phyloP scores from a whole-genome alignment of 2,113 vertebrate genomes.

The Telmatochromis bifrenatus region DNA sequence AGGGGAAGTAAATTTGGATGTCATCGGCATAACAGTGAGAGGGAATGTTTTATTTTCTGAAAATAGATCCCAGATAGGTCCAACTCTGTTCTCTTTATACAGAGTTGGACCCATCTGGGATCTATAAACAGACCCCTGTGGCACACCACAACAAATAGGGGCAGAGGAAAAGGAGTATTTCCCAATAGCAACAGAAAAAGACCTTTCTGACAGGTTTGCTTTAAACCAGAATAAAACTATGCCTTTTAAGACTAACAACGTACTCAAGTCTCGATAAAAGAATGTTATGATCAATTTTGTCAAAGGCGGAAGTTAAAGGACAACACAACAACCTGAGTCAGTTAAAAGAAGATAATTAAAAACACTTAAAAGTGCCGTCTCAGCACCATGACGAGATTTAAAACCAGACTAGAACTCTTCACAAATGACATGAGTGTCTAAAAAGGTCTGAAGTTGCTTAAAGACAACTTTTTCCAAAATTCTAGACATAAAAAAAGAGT shows the following conservation, averaged over 20 bases:
- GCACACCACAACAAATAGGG: background rate
- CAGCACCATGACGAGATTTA: background rate
- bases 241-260: background rate
- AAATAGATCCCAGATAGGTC: background rate
- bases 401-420: background rate
- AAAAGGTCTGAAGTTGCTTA: background rate
- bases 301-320: background rate
- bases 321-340: background rate
- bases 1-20: background rate
- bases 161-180: background rate
- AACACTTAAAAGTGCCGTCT: background rate
- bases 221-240: background rate
- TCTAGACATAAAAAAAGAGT: background rate
- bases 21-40: background rate
- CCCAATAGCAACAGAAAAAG: background rate
- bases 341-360: background rate
- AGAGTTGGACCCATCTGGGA: no score
- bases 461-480: background rate
- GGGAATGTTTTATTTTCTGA: background rate
- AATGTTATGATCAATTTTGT: background rate
- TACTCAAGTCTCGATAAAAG: background rate
- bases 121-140: background rate
- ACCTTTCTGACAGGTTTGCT: background rate
- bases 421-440: background rate
- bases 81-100: background rate